Conservation (phyloP, 1,140 invertebrate genomes). For the Drosophila dunni region DNA sequence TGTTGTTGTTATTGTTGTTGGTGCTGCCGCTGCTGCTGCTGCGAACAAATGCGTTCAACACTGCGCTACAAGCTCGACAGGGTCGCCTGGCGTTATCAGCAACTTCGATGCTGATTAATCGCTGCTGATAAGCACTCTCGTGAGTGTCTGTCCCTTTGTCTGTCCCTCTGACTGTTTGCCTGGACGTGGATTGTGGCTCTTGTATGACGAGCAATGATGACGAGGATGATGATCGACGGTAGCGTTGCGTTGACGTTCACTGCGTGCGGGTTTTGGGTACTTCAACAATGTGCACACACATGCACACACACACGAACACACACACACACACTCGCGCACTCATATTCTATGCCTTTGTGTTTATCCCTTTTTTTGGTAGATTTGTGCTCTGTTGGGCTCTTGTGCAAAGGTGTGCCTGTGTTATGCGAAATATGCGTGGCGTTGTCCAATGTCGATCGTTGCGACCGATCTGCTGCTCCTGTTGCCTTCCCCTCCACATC, state of each 20-base stretch:
- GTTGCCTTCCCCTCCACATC: background rate
- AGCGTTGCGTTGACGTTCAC: constrained; percentile 55
- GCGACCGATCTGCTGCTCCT: constrained; percentile 45
- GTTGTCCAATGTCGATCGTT: constrained; percentile 69
- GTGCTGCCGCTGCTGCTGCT: constrained; percentile 8
- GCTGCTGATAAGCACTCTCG: constrained; percentile 61
- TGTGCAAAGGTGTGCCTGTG: constrained; percentile 74
- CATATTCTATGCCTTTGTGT: constrained; percentile 55
- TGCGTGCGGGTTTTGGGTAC: constrained; percentile 52
- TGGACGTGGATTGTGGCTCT: constrained; percentile 47
- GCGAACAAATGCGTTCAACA: constrained; percentile 55
- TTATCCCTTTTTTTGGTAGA: constrained; percentile 44
- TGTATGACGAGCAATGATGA: constrained; percentile 69
- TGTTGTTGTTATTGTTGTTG: constrained; percentile 40
- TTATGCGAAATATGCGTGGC: constrained; percentile 81
- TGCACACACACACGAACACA: constrained; percentile 18
- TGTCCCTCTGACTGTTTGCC: constrained; percentile 11
- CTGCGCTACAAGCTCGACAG: constrained; percentile 45
- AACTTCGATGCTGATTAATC: constrained; percentile 78
- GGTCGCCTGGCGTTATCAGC: constrained; percentile 73
- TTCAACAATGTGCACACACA: constrained; percentile 18
- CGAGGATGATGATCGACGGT: constrained; percentile 75
- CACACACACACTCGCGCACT: constrained; percentile 18
- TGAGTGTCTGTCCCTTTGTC: constrained; percentile 40
- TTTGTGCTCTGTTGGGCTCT: constrained; percentile 31